Evolutionary conservation across 35 echinoderm and acorn worm genomes (phyloP).

Genomic region (Ophiothrix spiculata): DNA sequence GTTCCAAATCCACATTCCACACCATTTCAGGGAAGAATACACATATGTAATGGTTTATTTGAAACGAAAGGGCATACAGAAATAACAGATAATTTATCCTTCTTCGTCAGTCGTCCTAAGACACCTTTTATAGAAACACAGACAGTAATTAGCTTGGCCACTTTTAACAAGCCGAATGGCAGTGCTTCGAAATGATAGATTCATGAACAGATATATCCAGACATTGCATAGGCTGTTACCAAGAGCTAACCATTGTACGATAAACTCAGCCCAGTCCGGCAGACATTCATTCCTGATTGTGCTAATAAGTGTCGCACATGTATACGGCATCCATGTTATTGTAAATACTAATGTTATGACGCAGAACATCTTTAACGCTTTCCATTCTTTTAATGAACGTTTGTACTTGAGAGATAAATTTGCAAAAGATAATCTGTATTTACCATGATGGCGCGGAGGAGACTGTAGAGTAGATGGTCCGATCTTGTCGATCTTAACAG

Average conservation of each 20-base stretch:
- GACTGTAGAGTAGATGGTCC: too few relatives aligned
- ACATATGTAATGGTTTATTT: too few relatives aligned
- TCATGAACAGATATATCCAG: neutral
- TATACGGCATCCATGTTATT: neutral
- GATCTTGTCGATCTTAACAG: too few relatives aligned
- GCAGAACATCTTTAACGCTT: neutral
- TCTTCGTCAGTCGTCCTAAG: neutral
- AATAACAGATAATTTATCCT: too few relatives aligned
- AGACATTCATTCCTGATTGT: neutral
- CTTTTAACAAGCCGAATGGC: neutral
- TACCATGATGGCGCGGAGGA: too few relatives aligned
- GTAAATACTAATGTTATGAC: neutral
- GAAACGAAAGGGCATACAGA: too few relatives aligned
- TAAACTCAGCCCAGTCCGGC: neutral
- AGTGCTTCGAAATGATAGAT: neutral
- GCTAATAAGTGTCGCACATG: neutral
- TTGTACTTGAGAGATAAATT: too few relatives aligned
- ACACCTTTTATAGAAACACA: neutral
- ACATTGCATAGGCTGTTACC: neutral
- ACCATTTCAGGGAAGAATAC: too few relatives aligned
- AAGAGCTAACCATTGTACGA: neutral
- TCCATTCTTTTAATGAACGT: neutral
- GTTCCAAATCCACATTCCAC: too few relatives aligned
- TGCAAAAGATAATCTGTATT: too few relatives aligned
- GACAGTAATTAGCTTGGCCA: neutral